Conservation (phyloP, 2,797 vertebrate species). For the Danio aesculapii region DNA sequence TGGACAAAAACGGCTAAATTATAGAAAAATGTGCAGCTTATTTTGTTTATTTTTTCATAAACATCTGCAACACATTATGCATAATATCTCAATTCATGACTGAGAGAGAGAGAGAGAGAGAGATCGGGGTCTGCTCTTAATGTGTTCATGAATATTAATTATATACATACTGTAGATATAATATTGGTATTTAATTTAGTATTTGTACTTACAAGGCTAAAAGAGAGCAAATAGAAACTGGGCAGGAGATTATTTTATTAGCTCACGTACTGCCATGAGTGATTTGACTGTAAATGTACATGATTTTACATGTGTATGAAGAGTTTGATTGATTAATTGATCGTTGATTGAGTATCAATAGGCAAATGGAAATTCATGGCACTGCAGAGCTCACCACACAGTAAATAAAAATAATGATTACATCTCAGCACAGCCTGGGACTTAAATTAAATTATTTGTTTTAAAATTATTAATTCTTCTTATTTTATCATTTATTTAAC, state of each 20-base stretch:
- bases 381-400: too few species aligned
- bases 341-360: too few species aligned
- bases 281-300: background rate
- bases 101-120: background rate
- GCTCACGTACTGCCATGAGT: background rate
- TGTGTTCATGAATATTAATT: constrained; percentile 5
- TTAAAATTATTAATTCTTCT: too few species aligned
- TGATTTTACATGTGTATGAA: too few species aligned
- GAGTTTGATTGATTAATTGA: too few species aligned
- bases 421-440: too few species aligned
- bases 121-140: constrained; percentile 7
- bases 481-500: too few species aligned
- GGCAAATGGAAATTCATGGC: too few species aligned
- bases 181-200: constrained; percentile 22
- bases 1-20: background rate
- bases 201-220: constrained; percentile 1
- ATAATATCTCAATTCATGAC: background rate
- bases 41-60: constrained; percentile 20
- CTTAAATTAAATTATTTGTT: too few species aligned
- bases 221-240: background rate
- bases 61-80: constrained; percentile 16
- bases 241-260: background rate
- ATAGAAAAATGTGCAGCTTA: constrained; percentile 22
- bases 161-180: background rate
- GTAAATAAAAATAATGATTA: too few species aligned